Evolutionary conservation across 2,113 vertebrate species (phyloP), one percentile per base, ranked within the genome.

Genomic region (Cyprinodon tularosa): DNA sequence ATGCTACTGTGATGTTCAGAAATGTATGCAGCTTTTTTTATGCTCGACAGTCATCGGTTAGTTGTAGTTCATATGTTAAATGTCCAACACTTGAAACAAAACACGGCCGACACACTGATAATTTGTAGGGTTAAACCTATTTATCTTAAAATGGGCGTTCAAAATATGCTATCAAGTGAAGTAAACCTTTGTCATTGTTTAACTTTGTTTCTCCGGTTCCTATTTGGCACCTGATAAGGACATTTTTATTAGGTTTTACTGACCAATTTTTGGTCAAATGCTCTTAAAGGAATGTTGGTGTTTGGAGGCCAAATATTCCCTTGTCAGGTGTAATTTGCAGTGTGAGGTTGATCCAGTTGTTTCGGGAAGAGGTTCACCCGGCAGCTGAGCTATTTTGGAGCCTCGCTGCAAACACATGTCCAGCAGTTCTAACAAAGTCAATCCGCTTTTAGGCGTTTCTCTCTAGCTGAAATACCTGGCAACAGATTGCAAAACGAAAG

Each of bases 391-490:
- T 39, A 44, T 37, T 69, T 40, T 8, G 37, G 63, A 37, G 22
- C 10, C 4, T 42, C 12, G 45, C 73, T 15, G 14, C 5, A 1
- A 66, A 69, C 42, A 64, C 47, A 40, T 13, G n/a, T 47, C 42
- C 45, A 42, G 4, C 15, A 22, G 3, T 45, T 22, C 12, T 72
- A 38, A 45, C 4, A 66, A 47, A 61, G 60, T 76, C 42, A 48
- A n/a, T 42, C 47, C 45, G 29, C 20, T 45, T 53, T 65, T 66
- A 15, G 37, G 62, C 17, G 63, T 78, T 37, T 0, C 22, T n/a
- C 53, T 62, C 57, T 50, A 48, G 14, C 44, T 36, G 14, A 38
- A 62, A 12, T 36, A 48, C 39, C n/a, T 47, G 68, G 72, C 77
- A 45, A 66, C 48, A 5, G 47, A 50, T 48, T 78, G 17, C 17